phyloP scores from a whole-genome alignment of 2,797 vertebrate species.

The Mormyrus proboscirostris region DNA sequence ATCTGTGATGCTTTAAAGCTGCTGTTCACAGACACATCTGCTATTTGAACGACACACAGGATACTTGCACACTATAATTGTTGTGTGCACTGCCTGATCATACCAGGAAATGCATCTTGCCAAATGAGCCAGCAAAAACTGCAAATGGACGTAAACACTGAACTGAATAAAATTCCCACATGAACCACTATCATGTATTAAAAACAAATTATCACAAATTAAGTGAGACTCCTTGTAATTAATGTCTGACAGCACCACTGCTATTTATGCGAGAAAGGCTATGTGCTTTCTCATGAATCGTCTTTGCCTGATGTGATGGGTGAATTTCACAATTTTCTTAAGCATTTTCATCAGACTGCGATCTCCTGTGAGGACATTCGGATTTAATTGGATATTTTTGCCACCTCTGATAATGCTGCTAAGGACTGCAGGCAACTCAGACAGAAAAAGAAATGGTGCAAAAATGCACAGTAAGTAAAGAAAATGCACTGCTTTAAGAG shows the following conservation, averaged over 20 bases:
- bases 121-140: not conserved
- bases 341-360: not conserved
- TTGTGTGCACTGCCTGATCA: not conserved
- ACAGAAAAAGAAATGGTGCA: not conserved
- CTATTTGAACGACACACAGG: not conserved
- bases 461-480: not conserved
- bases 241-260: not conserved
- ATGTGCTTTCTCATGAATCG: not conserved
- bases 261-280: not conserved
- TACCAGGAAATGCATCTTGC: not conserved
- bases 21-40: not conserved
- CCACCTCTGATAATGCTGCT: not conserved
- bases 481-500: not conserved
- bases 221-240: not conserved
- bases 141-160: not conserved
- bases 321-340: not conserved
- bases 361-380: not conserved
- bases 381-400: not conserved
- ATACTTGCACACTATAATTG: not conserved
- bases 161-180: not conserved
- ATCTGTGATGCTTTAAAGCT: not conserved
- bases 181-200: not conserved
- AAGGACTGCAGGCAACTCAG: not conserved
- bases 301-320: not conserved
- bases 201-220: not conserved